These are phyloP conservation scores for Drosophila tropicalis DNA, from an alignment of 1,140 invertebrate genomes.

Conservation along the genomic window DNA sequence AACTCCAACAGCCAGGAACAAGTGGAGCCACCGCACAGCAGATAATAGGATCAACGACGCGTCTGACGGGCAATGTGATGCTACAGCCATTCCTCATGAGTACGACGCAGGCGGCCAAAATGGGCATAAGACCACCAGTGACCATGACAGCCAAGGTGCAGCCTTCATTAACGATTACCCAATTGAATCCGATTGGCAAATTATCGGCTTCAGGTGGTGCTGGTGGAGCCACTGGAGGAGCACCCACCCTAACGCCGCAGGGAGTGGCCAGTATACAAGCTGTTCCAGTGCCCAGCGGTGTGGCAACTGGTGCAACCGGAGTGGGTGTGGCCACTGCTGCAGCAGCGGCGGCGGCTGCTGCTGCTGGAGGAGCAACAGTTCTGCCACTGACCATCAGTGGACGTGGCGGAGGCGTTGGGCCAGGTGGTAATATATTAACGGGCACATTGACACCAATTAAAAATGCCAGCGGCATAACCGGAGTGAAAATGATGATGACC, in stretches of 20 bases:
- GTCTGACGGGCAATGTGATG: constrained; percentile 75
- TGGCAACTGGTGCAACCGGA: constrained; percentile 47
- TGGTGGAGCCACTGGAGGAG: constrained; percentile 7
- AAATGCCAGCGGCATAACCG: constrained; percentile 69
- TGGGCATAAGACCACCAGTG: constrained; percentile 74
- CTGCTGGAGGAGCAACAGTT: constrained; percentile 72
- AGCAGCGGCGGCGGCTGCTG: constrained; percentile 13
- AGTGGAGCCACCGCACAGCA: constrained; percentile 62
- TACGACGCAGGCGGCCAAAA: constrained; percentile 69
- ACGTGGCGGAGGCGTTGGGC: constrained; percentile 46
- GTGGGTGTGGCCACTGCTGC: constrained; percentile 46
- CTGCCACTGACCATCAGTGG: constrained; percentile 73
- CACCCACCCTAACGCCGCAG: constrained; percentile 57
- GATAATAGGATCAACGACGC: constrained; percentile 69
- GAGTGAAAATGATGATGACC: constrained; percentile 80
- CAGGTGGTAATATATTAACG: constrained; percentile 64
- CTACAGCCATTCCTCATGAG: constrained; percentile 80
- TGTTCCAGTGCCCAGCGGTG: constrained; percentile 50
- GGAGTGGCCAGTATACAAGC: constrained; percentile 75
- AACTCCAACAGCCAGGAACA: constrained; percentile 77
- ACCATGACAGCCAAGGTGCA: constrained; percentile 80
- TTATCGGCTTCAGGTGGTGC: constrained; percentile 43
- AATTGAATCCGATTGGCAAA: constrained; percentile 74
- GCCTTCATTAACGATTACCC: constrained; percentile 81
- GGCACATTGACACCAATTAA: constrained; percentile 78